These are phyloP conservation scores for Carpatolechia fugitivella DNA, from an alignment of 2,888 invertebrate species.

Conservation along the genomic window DNA sequence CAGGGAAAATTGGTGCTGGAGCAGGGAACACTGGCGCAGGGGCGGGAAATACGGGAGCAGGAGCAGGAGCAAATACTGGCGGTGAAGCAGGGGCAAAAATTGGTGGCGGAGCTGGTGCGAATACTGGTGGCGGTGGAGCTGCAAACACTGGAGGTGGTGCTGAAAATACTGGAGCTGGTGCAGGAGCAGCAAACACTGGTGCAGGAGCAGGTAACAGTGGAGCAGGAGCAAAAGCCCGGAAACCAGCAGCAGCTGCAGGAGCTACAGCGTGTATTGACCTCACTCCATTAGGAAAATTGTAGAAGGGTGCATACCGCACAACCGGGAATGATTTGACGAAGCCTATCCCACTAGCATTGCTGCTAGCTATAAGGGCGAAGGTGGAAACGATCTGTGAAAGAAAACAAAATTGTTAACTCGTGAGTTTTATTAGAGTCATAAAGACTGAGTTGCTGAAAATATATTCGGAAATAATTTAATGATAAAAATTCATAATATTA, in stretches of 20 bases:
- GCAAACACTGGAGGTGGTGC: conserved; percentile 27
- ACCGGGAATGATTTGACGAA: conserved; percentile 60
- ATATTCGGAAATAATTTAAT: too few relatives aligned
- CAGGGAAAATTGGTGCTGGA: conserved; percentile 13
- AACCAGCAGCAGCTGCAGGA: conserved; percentile 27
- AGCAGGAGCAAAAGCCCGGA: conserved; percentile 25
- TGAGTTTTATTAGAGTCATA: neutral
- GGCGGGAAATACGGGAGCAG: conserved; percentile 11
- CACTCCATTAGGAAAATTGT: conserved; percentile 63
- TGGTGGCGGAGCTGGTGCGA: conserved; percentile 18
- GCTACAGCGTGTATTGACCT: conserved; percentile 67
- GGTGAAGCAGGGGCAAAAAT: conserved; percentile 16
- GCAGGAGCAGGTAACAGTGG: conserved; percentile 27
- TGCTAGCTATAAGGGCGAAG: conserved; percentile 61
- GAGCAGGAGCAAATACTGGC: conserved; percentile 16
- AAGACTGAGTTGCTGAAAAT: neutral
- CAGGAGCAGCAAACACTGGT: conserved; percentile 20
- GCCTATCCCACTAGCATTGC: conserved; percentile 65
- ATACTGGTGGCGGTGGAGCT: conserved; percentile 19
- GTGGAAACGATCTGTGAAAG: conserved; percentile 52
- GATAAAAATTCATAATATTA: neutral
- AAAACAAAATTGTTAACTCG: conserved; percentile 14
- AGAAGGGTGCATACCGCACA: conserved; percentile 70
- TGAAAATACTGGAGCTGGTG: conserved; percentile 30
- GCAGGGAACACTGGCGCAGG: conserved; percentile 16